Evolutionary conservation across 2,888 invertebrate genomes (phyloP), one percentile per base, ranked within the genome.

Genomic region (Tortricodes alternella): DNA sequence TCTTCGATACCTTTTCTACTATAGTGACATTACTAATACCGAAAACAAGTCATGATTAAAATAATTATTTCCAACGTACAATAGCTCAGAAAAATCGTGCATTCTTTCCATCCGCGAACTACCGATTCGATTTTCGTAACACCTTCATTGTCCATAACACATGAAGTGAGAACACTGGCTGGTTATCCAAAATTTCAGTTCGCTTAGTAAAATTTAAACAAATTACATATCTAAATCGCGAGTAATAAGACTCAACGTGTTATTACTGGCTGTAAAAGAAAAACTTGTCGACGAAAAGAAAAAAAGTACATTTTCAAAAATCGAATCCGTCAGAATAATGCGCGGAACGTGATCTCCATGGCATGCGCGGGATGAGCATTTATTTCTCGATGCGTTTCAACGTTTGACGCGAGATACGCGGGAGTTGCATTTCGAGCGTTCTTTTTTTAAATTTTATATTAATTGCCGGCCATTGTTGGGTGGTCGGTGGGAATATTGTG

Each of bases 281-380:
- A 38, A 13, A 19, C 18, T 46, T 24, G 39, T 34, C 13, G n/a
- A 35, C 49, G 43, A 38, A 55, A 53, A 53, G 24, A 37, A 53
- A 53, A 53, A 53, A n/a, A n/a, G n/a, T n/a, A n/a, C n/a, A n/a
- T n/a, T 38, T 76, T 76, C 73, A 66, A 72, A 76, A 71, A 73
- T 75, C 74, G 75, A 78, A 83, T 82, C 74, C 75, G 78, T 87
- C 85, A 85, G 80, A 83, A 81, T 85, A 86, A 88, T 82, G 83
- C 70, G 71, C 65, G 74, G 81, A 84, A 88, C 89, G 89, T 89
- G 89, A 88, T 83, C 74, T 74, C 73, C 71, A 62, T 71, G 68
- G 67, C 71, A 74, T 73, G 74, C 67, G 63, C 62, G 67, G 86
- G 89, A 88, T 88, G 77, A 87, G 68, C 80, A 78, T 83, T 70